Conservation (phyloP, 1,140 invertebrate species). For the Rhopalosiphum padi region DNA sequence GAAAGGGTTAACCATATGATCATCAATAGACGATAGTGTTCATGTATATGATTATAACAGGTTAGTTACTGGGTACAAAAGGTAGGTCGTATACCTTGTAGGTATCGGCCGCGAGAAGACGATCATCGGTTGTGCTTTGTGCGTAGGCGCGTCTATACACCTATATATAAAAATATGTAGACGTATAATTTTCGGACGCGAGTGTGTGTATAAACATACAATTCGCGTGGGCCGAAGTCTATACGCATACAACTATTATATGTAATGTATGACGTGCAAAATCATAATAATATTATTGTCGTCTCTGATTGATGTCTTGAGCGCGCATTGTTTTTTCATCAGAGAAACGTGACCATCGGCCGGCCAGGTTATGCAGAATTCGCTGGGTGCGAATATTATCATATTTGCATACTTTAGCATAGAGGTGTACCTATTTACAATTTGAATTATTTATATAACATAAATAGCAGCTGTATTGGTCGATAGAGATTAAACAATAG, state of each 20-base stretch:
- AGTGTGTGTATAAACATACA: not conserved
- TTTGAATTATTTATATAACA: not conserved
- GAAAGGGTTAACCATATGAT: not conserved
- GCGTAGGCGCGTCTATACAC: not conserved
- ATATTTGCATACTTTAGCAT: not conserved
- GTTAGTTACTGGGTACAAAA: not conserved
- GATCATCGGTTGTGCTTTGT: not conserved
- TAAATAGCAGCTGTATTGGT: no score
- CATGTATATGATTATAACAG: not conserved
- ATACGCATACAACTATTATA: not conserved
- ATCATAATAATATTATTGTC: not conserved
- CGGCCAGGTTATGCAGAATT: not conserved
- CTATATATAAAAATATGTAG: not conserved
- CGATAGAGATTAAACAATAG: no score
- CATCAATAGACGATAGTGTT: not conserved
- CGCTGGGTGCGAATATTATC: not conserved
- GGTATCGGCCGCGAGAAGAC: not conserved
- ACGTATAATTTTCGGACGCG: not conserved
- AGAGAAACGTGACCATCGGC: not conserved
- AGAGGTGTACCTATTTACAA: not conserved
- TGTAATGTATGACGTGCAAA: not conserved
- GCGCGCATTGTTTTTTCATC: not conserved
- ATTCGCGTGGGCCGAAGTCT: not conserved
- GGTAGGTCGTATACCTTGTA: not conserved
- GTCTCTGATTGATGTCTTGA: not conserved